Evolutionary conservation across 2,888 invertebrate species (phyloP).

Genomic region (Hybos culiciformis): DNA sequence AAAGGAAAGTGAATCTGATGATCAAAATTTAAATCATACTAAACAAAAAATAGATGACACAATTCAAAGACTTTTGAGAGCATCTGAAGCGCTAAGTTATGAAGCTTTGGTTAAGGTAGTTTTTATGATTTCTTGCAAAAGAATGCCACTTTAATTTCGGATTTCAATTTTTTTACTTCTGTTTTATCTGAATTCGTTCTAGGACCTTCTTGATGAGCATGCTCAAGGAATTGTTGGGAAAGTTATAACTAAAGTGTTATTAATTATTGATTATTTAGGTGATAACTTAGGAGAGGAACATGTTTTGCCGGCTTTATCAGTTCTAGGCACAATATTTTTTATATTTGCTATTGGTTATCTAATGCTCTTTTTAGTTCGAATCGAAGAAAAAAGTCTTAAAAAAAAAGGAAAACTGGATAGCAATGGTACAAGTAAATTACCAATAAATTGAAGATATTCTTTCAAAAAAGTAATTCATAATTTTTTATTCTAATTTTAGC

Average conservation of each 20-base stretch:
- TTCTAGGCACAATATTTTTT: conserved; percentile 62
- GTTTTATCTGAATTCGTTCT: conserved; percentile 7
- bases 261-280: conserved; percentile 55
- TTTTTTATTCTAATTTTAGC: conserved; percentile 14
- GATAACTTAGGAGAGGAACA: conserved; percentile 64
- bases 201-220: conserved; percentile 69
- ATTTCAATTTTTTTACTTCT: conserved; percentile 6
- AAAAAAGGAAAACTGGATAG: conserved; percentile 25
- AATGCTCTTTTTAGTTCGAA: conserved; percentile 64
- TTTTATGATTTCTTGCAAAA: not conserved
- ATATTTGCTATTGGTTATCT: conserved; percentile 69
- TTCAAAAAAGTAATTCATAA: not conserved
- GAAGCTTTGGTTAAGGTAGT: conserved; percentile 63
- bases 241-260: conserved; percentile 48
- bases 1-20: conserved; percentile 31
- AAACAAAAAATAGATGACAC: conserved; percentile 57
- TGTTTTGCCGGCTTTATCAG: conserved; percentile 62
- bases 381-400: conserved; percentile 33
- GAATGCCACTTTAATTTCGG: not conserved
- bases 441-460: not conserved
- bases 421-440: conserved; percentile 15
- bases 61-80: conserved; percentile 54
- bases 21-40: conserved; percentile 50
- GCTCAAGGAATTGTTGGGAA: conserved; percentile 57
- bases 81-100: conserved; percentile 60